Evolutionary conservation across 1,140 invertebrate genomes (phyloP).

Genomic region (Diprion similis): DNA sequence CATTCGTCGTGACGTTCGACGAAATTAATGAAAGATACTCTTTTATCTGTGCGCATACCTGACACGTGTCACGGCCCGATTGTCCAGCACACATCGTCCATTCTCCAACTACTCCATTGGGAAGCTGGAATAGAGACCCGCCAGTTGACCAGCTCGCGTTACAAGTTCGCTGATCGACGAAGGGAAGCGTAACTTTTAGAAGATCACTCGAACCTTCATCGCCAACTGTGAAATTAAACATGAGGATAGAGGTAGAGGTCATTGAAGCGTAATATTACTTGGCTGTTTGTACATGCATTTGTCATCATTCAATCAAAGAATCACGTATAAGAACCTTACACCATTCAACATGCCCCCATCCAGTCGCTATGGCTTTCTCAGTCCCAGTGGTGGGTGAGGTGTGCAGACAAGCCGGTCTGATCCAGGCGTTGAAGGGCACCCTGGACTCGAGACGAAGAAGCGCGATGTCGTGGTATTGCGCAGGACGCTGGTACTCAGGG

Average conservation of each 20-base stretch:
- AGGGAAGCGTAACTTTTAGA: constrained; percentile 57
- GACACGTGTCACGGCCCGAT: constrained; percentile 75
- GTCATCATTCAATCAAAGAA: constrained; percentile 13
- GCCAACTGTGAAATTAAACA: constrained; percentile 31
- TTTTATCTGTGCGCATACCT: constrained; percentile 57
- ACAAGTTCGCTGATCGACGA: constrained; percentile 48
- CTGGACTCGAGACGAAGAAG: constrained; percentile 57
- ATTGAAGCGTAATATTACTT: too few species aligned
- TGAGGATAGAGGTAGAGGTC: background rate
- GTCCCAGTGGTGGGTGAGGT: background rate
- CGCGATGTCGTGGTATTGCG: constrained; percentile 66
- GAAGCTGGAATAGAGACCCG: constrained; percentile 50
- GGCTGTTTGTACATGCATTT: background rate
- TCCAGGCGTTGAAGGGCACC: constrained; percentile 59
- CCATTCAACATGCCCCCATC: constrained; percentile 61
- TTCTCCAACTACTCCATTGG: constrained; percentile 55
- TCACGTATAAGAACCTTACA: constrained; percentile 33
- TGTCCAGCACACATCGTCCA: constrained; percentile 75
- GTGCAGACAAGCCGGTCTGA: constrained; percentile 63
- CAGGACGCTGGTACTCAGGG: constrained; percentile 56
- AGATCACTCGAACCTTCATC: constrained; percentile 55
- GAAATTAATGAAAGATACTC: too few species aligned
- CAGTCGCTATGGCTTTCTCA: constrained; percentile 53
- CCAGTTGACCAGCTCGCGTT: constrained; percentile 37
- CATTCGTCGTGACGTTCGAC: too few species aligned